A percentile compares a stretch with the other conserved stretches of the same genome.
These are phyloP conservation scores for Sitophilus oryzae DNA, from an alignment of 1,140 invertebrate genomes.

Conservation along the genomic window DNA sequence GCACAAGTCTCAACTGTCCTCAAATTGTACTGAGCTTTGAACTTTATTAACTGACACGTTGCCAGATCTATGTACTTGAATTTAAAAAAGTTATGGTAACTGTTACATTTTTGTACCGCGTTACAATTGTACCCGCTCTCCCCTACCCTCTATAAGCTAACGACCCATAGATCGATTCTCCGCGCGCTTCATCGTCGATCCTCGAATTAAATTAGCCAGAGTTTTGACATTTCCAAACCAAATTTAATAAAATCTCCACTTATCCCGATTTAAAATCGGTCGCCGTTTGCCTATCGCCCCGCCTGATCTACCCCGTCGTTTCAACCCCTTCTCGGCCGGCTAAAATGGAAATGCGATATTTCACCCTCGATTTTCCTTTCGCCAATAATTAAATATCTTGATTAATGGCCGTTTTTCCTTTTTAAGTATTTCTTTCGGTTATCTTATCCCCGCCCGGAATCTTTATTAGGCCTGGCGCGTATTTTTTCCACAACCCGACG, in stretches of 20 bases:
- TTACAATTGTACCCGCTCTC: no score
- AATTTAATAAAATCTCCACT: constrained; percentile 25
- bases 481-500: constrained; percentile 10
- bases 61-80: no score
- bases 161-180: no score
- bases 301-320: constrained; percentile 17
- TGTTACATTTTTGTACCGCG: no score
- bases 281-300: constrained; percentile 11
- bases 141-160: no score
- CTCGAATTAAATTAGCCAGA: no score
- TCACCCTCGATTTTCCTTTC: constrained; percentile 28
- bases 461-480: constrained; percentile 18
- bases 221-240: constrained; percentile 19
- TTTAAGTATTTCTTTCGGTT: constrained; percentile 25
- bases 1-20: no score
- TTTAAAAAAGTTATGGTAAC: no score
- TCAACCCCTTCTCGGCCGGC: constrained; percentile 2
- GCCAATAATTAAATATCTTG: constrained; percentile 30
- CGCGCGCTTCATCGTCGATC: no score
- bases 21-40: no score
- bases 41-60: no score
- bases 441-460: constrained; percentile 19
- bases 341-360: constrained; percentile 29
- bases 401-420: constrained; percentile 27
- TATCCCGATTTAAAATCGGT: constrained; percentile 9